Evolutionary conservation across 2,797 vertebrate species (phyloP).

Genomic region (Mus minutoides): DNA sequence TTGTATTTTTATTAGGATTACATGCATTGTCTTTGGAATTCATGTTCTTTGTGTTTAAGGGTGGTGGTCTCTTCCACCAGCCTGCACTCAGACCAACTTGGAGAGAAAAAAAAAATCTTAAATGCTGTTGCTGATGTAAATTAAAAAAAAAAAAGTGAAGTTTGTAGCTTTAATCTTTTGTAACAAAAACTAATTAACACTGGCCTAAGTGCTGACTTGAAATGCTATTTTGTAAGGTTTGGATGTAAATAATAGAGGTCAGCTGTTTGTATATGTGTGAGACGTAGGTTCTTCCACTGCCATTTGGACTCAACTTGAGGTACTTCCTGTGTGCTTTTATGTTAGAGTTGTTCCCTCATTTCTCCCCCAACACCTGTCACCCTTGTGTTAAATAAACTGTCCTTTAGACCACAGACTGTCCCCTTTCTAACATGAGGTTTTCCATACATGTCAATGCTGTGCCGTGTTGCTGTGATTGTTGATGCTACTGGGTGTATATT

Average conservation of each 20-base stretch:
- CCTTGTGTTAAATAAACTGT: constrained; percentile 88
- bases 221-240: constrained; percentile 87
- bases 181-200: constrained; percentile 85
- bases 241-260: constrained; percentile 87
- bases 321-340: constrained; percentile 69
- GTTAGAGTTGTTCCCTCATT: constrained; percentile 73
- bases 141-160: constrained; percentile 85
- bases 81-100: constrained; percentile 75
- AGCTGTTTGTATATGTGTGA: constrained; percentile 87
- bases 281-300: constrained; percentile 81
- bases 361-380: constrained; percentile 72
- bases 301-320: constrained; percentile 80
- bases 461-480: background rate
- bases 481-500: background rate
- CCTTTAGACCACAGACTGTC: constrained; percentile 59
- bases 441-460: background rate
- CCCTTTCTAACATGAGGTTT: constrained; percentile 37
- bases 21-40: constrained; percentile 44
- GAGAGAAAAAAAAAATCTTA: constrained; percentile 46
- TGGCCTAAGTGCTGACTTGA: constrained; percentile 85
- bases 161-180: constrained; percentile 89
- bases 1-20: constrained; percentile 43
- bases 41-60: constrained; percentile 53
- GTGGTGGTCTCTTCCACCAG: constrained; percentile 55
- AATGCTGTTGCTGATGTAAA: constrained; percentile 72